Percentiles rank a stretch among this genome's conserved stretches.
Conservation (phyloP, 1,140 invertebrate genomes). For the Pseudomyrmex pallidus region DNA sequence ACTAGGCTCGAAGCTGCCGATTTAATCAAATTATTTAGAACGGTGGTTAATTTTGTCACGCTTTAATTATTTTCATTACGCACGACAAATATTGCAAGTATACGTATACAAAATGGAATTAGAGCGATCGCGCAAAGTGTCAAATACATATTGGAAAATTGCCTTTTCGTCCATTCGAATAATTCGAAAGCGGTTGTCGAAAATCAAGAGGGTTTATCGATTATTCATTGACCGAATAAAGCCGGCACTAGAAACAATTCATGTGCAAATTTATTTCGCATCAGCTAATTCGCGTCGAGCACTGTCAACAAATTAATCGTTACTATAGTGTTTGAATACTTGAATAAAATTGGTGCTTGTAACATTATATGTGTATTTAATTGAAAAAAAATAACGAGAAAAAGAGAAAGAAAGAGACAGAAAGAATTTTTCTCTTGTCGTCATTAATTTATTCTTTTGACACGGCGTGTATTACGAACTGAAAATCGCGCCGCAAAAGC, state of each 20-base stretch:
- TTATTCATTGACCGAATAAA: constrained; percentile 16
- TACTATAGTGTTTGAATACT: neutral
- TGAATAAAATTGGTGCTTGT: neutral
- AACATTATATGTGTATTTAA: neutral
- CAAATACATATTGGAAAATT: neutral
- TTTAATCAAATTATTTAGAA: constrained; percentile 24
- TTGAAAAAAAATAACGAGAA: neutral
- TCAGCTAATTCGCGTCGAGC: neutral
- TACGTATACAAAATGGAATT: neutral
- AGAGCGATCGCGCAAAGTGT: neutral
- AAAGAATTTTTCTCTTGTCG: neutral
- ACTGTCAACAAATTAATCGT: constrained; percentile 11
- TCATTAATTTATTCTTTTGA: constrained; percentile 14
- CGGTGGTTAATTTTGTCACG: constrained; percentile 13
- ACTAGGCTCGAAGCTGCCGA: neutral
- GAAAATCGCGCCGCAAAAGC: neutral
- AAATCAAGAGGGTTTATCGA: neutral
- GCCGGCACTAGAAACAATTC: neutral
- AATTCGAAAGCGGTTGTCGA: neutral
- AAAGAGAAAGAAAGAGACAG: neutral
- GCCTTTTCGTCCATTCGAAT: neutral
- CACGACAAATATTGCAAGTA: neutral
- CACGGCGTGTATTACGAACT: neutral
- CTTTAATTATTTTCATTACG: constrained; percentile 16
- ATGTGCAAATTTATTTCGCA: neutral